Evolutionary conservation across 2,113 vertebrate genomes (phyloP).

Genomic region (Egretta garzetta): DNA sequence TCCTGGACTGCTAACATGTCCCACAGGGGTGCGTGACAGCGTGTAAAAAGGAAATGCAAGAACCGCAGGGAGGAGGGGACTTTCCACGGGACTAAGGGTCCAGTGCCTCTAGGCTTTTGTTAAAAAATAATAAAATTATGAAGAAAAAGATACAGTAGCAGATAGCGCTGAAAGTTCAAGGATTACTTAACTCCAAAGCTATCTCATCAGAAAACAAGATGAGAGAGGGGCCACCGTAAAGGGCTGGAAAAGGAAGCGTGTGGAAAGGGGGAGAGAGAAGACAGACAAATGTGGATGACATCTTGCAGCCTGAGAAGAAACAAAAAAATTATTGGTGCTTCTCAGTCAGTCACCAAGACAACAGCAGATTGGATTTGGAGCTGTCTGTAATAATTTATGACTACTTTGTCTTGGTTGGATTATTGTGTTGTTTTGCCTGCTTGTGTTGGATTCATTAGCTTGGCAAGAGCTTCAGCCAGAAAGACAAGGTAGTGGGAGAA

Average conservation of each 20-base stretch:
- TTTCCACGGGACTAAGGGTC: neutral
- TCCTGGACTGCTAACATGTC: neutral
- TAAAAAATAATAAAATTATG: neutral
- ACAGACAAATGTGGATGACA: neutral
- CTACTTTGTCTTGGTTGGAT: constrained; percentile 33
- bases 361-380: constrained; percentile 44
- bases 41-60: neutral
- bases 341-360: constrained; percentile 47
- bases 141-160: neutral
- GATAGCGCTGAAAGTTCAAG: neutral
- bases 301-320: neutral
- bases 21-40: neutral
- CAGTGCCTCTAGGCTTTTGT: neutral
- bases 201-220: neutral
- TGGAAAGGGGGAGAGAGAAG: neutral
- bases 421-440: neutral
- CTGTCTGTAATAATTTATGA: constrained; percentile 53
- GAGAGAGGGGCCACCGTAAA: neutral
- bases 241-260: neutral
- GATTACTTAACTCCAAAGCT: neutral
- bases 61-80: neutral
- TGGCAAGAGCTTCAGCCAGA: neutral
- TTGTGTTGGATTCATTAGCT: neutral
- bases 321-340: constrained; percentile 18
- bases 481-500: neutral